Evolutionary conservation across 2,888 invertebrate species (phyloP), one percentile per base, ranked within the genome.

Genomic region (Hecatera dysodea): DNA sequence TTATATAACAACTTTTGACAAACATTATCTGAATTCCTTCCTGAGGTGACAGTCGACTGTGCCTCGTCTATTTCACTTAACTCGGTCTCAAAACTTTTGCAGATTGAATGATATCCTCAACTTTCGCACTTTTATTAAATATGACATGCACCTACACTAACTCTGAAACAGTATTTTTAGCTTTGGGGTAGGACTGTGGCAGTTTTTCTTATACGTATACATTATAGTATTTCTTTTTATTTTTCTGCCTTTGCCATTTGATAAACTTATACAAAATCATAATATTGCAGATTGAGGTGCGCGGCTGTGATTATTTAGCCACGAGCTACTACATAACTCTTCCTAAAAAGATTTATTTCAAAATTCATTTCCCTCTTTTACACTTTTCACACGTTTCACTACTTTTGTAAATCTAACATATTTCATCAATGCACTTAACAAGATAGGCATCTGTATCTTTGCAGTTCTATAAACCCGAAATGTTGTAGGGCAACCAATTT

Each of bases 61-160:
- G 33, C 27, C 42, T 50, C 50, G 64, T 73, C 74, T 50, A 64
- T 57, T 50, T 64, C 56, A 72, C 29, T 65, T 57, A 57, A 12
- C 17, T 56, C 15, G 27, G 42, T 44, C 22, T 57, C 4, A 5
- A 44, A 74, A 65, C 42, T 57, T 73, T 39, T 22, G 6, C 2
- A 36, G 73, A 39, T 57, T 50, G 42, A 57, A 56, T 36, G 36
- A n/a, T 39, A 39, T n/a, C 2, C 1, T 7, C 29, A 19, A 44
- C 11, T 36, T 44, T 39, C 1, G 9, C 9, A 8, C 17, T 9
- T n/a, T 39, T 4, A 22, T 24, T 39, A 9, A 29, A 22, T 57
- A 9, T 19, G 17, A 29, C 17, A 9, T 29, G 46, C 29, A 29
- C 6, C 9, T 9, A 27, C 24, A 27, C 27, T 50, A 7, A 11